Percentiles rank a stretch among this genome's conserved stretches.
phyloP scores from a whole-genome alignment of 2,888 invertebrate species.

The Athalia rosae region DNA sequence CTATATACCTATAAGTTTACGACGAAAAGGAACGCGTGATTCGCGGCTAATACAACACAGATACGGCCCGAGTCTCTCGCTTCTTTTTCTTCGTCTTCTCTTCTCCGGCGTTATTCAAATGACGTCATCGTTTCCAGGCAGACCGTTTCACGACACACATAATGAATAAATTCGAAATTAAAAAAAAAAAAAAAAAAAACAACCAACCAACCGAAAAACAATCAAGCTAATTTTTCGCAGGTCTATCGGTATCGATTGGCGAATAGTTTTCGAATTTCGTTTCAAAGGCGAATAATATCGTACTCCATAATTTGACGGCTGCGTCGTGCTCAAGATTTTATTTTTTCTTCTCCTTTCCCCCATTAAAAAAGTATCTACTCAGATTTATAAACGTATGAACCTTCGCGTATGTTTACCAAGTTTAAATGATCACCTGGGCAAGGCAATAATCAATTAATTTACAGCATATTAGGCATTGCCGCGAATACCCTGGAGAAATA shows the following conservation, averaged over 20 bases:
- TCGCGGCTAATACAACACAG: background rate
- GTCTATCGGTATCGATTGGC: background rate
- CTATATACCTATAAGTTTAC: background rate
- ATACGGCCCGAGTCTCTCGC: background rate
- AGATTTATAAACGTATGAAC: no score
- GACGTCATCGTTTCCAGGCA: background rate
- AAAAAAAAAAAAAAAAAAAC: background rate
- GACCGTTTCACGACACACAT: background rate
- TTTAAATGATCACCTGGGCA: conserved; percentile 15
- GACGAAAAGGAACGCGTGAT: background rate
- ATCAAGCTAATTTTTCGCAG: background rate
- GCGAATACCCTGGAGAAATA: conserved; percentile 22
- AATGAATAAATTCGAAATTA: background rate
- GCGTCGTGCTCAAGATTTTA: no score
- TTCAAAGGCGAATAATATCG: background rate
- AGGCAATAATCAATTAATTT: conserved; percentile 15
- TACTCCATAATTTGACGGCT: no score
- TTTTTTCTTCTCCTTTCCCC: no score
- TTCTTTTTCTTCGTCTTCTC: background rate
- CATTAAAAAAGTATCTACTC: no score
- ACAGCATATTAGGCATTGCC: conserved; percentile 34
- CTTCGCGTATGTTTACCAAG: background rate
- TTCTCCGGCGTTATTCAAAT: background rate
- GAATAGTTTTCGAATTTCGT: background rate
- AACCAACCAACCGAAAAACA: background rate